These are phyloP conservation scores for Pissodes strobi DNA, from an alignment of 1,140 invertebrate genomes.

Conservation along the genomic window DNA sequence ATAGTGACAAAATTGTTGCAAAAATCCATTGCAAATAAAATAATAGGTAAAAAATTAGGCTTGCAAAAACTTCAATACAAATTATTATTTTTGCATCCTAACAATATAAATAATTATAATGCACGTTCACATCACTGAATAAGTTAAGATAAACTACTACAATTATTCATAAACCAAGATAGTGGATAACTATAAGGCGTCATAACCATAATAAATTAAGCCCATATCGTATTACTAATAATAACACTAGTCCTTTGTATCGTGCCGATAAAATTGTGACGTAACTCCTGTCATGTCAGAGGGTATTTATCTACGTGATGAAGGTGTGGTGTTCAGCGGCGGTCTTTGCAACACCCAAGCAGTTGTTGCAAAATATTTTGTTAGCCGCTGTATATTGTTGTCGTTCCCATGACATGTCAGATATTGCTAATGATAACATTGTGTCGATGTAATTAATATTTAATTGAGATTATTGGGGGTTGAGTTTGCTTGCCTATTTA, in stretches of 20 bases:
- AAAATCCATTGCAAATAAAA: too few relatives aligned
- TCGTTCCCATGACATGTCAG: slow-evolving; percentile 39
- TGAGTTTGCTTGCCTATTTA: too few relatives aligned
- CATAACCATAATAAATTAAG: slow-evolving; percentile 19
- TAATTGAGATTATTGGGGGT: too few relatives aligned
- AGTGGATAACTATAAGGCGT: slow-evolving; percentile 1
- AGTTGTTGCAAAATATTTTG: slow-evolving; percentile 42
- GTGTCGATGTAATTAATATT: background rate
- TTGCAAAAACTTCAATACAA: too few relatives aligned
- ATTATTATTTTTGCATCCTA: too few relatives aligned
- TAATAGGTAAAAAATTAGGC: too few relatives aligned
- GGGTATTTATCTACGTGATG: slow-evolving; percentile 43
- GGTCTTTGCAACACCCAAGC: slow-evolving; percentile 40
- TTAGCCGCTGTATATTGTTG: slow-evolving; percentile 26
- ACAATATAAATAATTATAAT: too few relatives aligned
- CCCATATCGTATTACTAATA: slow-evolving; percentile 22
- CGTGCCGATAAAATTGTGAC: slow-evolving; percentile 16
- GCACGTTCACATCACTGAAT: too few relatives aligned
- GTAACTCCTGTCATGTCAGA: slow-evolving; percentile 38
- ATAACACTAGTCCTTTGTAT: slow-evolving; percentile 11
- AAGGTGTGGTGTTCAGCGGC: slow-evolving; percentile 39
- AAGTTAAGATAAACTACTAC: too few relatives aligned
- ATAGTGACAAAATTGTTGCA: too few relatives aligned
- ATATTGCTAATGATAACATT: slow-evolving; percentile 24
- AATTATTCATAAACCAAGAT: too few relatives aligned